Conservation (phyloP, 2,113 vertebrate species). For the Pomatorhinus ruficollis region DNA sequence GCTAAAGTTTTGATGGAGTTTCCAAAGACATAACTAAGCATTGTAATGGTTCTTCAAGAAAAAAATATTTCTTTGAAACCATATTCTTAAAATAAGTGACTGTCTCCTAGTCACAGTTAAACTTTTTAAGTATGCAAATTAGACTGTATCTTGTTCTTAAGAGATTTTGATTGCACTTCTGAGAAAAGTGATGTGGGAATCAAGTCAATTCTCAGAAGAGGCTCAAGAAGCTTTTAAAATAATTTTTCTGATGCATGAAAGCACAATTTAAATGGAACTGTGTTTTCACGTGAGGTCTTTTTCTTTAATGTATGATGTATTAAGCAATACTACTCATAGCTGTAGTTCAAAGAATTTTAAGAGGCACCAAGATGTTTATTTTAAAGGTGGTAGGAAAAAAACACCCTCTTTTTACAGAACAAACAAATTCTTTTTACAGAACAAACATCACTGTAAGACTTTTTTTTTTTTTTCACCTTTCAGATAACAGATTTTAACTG, state of each 20-base stretch:
- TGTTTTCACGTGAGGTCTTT: conserved; percentile 9
- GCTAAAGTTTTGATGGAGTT: not conserved
- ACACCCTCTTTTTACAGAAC: not conserved
- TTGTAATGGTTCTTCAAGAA: not conserved
- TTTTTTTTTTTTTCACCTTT: not conserved
- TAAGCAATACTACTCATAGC: not conserved
- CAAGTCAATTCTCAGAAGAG: not conserved
- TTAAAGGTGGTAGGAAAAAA: not conserved
- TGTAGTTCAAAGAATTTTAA: not conserved
- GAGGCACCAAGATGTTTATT: not conserved
- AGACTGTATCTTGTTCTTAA: not conserved
- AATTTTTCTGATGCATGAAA: conserved; percentile 12
- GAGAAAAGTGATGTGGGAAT: conserved; percentile 3
- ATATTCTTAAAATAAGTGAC: not conserved
- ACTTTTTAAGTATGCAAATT: conserved; percentile 11
- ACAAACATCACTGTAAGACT: not conserved
- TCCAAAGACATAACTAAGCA: not conserved
- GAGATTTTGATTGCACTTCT: conserved; percentile 15
- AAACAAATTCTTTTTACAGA: not conserved
- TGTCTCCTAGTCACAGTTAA: not conserved
- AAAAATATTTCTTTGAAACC: not conserved
- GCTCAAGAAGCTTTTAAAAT: conserved; percentile 19
- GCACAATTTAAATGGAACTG: not conserved
- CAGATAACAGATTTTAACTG: not conserved
- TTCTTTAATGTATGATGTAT: not conserved